These are phyloP conservation scores for Apostichopus parvimensis DNA, from an alignment of 35 echinoderm and acorn worm genomes.

Conservation along the genomic window DNA sequence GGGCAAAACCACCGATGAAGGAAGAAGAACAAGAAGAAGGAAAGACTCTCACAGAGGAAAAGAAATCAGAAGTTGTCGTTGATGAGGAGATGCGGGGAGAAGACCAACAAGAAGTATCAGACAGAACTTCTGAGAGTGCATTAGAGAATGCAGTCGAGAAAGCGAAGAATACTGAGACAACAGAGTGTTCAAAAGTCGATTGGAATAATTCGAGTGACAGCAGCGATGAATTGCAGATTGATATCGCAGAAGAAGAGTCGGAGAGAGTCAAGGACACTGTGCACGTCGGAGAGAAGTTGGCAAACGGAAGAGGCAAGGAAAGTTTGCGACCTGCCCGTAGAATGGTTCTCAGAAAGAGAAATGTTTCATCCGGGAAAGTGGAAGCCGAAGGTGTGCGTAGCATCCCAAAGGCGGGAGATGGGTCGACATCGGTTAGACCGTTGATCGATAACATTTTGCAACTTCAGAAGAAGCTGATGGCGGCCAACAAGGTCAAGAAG, in stretches of 20 bases:
- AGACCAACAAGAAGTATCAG: not conserved
- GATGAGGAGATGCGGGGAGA: not conserved
- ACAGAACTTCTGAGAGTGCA: not conserved
- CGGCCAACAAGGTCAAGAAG: conserved; percentile 1
- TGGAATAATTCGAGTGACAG: not conserved
- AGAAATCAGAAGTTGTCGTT: not conserved
- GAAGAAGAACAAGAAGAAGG: not conserved
- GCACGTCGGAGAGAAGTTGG: not conserved
- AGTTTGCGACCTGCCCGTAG: not conserved
- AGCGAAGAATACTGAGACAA: not conserved
- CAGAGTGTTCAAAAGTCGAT: not conserved
- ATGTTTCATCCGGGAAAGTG: too few relatives aligned
- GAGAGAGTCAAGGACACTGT: not conserved
- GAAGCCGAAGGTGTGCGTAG: not conserved
- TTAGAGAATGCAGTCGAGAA: not conserved
- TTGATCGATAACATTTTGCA: conserved; percentile 33
- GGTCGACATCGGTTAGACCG: not conserved
- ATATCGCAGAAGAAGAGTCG: not conserved
- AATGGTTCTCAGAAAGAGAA: conserved; percentile 15
- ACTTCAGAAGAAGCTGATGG: conserved; percentile 23
- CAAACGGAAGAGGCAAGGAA: not conserved
- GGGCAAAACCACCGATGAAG: not conserved
- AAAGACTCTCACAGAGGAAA: not conserved
- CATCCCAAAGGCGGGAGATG: not conserved
- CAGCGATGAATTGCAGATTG: conserved; percentile 15